Conservation (phyloP, 2,113 vertebrate species). For the Onychorhynchus coronatus region DNA sequence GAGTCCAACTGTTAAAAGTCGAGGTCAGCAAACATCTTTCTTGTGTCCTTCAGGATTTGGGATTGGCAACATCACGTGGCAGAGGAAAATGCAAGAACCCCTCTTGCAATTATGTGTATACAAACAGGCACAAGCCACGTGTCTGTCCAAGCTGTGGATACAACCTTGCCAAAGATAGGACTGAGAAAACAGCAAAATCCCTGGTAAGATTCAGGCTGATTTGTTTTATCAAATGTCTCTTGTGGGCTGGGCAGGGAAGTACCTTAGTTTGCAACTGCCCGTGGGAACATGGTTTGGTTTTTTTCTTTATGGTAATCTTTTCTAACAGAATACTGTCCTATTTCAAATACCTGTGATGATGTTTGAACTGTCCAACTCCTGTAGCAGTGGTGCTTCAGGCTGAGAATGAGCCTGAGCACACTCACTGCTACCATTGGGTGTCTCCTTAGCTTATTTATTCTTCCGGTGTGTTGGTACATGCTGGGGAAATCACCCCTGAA, state of each 20-base stretch:
- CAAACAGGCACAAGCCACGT: constrained; percentile 93
- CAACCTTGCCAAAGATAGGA: constrained; percentile 85
- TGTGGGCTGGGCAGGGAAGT: background rate
- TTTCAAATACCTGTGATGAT: background rate
- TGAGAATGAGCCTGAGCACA: background rate
- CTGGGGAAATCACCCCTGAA: background rate
- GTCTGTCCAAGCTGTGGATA: constrained; percentile 91
- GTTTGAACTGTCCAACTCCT: background rate
- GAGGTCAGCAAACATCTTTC: background rate
- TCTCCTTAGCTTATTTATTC: constrained; percentile 6
- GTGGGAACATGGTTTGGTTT: background rate
- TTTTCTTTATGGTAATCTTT: background rate
- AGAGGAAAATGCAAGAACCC: constrained; percentile 94
- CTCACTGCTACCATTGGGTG: constrained; percentile 42
- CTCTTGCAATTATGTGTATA: constrained; percentile 90
- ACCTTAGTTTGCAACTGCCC: background rate
- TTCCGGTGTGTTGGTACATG: fast-evolving
- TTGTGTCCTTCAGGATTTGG: constrained; percentile 82
- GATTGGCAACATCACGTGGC: constrained; percentile 92
- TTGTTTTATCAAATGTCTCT: background rate
- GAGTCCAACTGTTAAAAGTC: background rate
- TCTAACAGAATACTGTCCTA: background rate
- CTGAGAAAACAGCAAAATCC: constrained; percentile 75
- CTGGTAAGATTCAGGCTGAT: constrained; percentile 27
- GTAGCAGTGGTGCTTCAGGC: background rate